phyloP scores from a whole-genome alignment of 64 coral and sea anemone species.

The Exaiptasia diaphana region DNA sequence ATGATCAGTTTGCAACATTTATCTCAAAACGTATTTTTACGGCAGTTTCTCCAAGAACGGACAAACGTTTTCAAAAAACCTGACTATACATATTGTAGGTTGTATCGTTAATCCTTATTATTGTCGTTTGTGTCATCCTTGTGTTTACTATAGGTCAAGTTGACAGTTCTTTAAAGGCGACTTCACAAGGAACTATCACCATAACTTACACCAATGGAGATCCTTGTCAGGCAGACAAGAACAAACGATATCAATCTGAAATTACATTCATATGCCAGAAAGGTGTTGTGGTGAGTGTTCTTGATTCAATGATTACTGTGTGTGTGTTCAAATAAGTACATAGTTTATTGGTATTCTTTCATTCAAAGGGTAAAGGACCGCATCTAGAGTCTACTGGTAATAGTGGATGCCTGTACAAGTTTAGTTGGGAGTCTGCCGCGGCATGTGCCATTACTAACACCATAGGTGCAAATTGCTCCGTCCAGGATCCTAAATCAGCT shows the following conservation, averaged over 20 bases:
- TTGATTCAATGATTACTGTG: not conserved
- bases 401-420: slow-evolving; percentile 15
- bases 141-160: slow-evolving; percentile 3
- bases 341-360: not conserved
- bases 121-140: too few species aligned
- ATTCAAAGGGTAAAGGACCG: too few species aligned
- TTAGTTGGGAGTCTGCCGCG: slow-evolving; percentile 35
- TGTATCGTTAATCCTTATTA: too few species aligned
- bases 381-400: not conserved
- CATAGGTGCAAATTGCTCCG: slow-evolving; percentile 13
- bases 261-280: slow-evolving; percentile 50
- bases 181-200: not conserved
- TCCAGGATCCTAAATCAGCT: slow-evolving; percentile 53
- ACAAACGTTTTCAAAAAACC: too few species aligned
- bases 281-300: slow-evolving; percentile 18
- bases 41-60: too few species aligned
- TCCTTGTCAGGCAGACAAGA: not conserved
- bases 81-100: too few species aligned
- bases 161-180: not conserved
- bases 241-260: not conserved
- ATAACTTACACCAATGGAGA: slow-evolving; percentile 40
- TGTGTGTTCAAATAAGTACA: not conserved
- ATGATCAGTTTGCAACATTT: too few species aligned
- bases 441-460: slow-evolving; percentile 31
- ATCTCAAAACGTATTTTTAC: too few species aligned